Evolutionary conservation across 1,140 invertebrate genomes (phyloP), one percentile per base, ranked within the genome.

Genomic region (Physella acuta): DNA sequence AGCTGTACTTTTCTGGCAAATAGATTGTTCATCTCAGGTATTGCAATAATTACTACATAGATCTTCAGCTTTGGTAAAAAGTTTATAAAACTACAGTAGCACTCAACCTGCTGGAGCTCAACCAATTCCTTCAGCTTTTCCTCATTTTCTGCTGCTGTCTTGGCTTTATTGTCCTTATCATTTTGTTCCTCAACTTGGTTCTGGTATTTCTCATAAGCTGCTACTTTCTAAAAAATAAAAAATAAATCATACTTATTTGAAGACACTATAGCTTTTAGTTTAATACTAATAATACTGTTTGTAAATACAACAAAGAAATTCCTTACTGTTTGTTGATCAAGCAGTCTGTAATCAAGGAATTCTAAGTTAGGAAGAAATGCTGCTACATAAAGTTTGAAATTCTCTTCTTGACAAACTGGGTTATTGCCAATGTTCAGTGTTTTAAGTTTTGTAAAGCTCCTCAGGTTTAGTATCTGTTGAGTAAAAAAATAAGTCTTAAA

Each of bases 381-480:
- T 51, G 89, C 88, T 58, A 91, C 80, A 86, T 89, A 91, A 74
- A 89, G 79, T 78, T 89, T 83, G 71, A 91, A 89, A 49, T 76
- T 73, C 56, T 89, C 87, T 67, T 81, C 77, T 65, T 81, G 75
- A 76, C 88, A 87, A 71, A 91, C 87, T 11, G 92, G 92, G 87
- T 96, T 96, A 4, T 90, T 92, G 74, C 88, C 89, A 70, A 94
- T 88, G 79, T 93, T 94, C 0, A 95, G 84, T 20, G 92, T 91
- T 58, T 88, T 89, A 28, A 96, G 85, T 26, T 88, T 88, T 70
- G 89, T 88, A 73, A 95, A 91, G 80, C 88, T 88, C 68, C 93
- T 84, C 28, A 95, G 84, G 78, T 94, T 93, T 39, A 90, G 82
- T 36, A 94, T 88, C 92, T 94, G 75, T 20, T 11, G n/a, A n/a